These are phyloP conservation scores for Coreius guichenoti DNA, from an alignment of 2,797 vertebrate species.

Conservation along the genomic window DNA sequence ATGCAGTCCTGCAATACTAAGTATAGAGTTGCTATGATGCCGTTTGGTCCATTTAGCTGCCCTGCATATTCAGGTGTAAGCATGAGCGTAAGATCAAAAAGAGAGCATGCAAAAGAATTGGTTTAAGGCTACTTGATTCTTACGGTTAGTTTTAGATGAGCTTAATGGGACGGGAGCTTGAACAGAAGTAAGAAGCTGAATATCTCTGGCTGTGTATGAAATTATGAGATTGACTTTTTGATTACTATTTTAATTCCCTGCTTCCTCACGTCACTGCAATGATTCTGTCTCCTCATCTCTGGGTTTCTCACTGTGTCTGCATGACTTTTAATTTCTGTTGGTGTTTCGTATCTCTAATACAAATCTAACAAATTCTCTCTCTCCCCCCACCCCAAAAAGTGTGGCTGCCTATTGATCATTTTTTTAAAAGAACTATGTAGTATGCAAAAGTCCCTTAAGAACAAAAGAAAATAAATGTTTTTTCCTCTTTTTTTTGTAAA, in stretches of 20 bases:
- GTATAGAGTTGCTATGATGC: background rate
- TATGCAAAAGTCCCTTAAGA: slow-evolving; percentile 5
- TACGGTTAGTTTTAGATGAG: background rate
- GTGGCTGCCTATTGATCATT: slow-evolving; percentile 8
- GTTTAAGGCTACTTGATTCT: background rate
- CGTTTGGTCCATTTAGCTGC: slow-evolving; percentile 6
- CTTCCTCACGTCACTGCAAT: slow-evolving; percentile 30
- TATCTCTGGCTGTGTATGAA: background rate
- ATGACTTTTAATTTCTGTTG: slow-evolving; percentile 37
- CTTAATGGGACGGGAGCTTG: background rate
- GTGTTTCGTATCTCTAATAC: slow-evolving; percentile 35
- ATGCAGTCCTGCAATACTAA: background rate
- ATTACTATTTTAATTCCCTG: background rate
- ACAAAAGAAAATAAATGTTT: background rate
- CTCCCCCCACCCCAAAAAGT: background rate
- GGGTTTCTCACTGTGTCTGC: slow-evolving; percentile 52
- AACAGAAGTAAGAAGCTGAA: slow-evolving; percentile 1
- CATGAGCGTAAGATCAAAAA: slow-evolving; percentile 12
- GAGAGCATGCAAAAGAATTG: slow-evolving; percentile 27
- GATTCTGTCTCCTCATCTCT: slow-evolving; percentile 28
- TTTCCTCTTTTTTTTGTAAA: slow-evolving; percentile 39
- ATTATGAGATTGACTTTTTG: background rate
- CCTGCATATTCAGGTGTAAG: slow-evolving; percentile 27
- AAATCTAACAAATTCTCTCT: background rate
- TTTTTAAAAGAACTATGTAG: slow-evolving; percentile 34